phyloP scores from a whole-genome alignment of 1,140 invertebrate species.

The Drosophila teissieri region DNA sequence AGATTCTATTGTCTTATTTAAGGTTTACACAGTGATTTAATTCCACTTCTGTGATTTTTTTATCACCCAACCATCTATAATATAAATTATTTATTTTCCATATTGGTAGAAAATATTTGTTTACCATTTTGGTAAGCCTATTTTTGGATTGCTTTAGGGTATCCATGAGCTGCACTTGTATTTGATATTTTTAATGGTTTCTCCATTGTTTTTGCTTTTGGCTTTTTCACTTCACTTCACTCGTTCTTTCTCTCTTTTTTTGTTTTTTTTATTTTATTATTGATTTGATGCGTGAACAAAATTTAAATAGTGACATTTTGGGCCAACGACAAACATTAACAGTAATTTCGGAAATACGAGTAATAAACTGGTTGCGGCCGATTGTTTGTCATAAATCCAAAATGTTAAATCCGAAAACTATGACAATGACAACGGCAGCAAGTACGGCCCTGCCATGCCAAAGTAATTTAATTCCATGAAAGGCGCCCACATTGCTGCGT shows the following conservation, averaged over 20 bases:
- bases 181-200: constrained; percentile 41
- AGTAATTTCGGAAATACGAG: constrained; percentile 79
- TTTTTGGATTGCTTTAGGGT: constrained; percentile 40
- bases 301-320: constrained; percentile 82
- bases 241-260: constrained; percentile 47
- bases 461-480: constrained; percentile 64
- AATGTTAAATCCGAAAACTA: constrained; percentile 47
- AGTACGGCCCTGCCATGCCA: constrained; percentile 48
- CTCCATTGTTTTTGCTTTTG: constrained; percentile 67
- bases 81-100: not conserved
- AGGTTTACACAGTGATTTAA: no score
- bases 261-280: constrained; percentile 63
- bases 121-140: constrained; percentile 13
- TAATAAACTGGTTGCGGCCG: constrained; percentile 74
- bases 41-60: not conserved
- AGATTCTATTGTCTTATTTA: not conserved
- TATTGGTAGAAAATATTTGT: not conserved
- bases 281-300: constrained; percentile 80
- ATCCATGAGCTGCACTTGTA: constrained; percentile 31
- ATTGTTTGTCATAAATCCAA: constrained; percentile 73
- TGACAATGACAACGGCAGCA: constrained; percentile 45
- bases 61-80: no score
- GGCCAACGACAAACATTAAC: constrained; percentile 78
- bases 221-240: constrained; percentile 50
- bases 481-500: constrained; percentile 46